Evolutionary conservation across 1,140 invertebrate species (phyloP), one percentile per base, ranked within the genome.

Genomic region (Lerema accius): DNA sequence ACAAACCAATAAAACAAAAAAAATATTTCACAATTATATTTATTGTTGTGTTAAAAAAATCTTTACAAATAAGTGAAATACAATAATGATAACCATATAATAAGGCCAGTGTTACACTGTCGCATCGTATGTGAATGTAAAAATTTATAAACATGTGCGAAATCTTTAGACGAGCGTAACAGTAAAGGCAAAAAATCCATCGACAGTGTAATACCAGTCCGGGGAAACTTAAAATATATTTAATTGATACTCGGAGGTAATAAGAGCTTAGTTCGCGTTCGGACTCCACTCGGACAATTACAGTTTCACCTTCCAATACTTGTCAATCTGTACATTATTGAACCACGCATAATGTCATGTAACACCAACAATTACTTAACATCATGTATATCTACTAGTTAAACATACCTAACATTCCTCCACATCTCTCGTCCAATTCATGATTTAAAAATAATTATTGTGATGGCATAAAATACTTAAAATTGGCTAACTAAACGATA

Each of bases 241-340:
- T 84, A 88, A 90, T 87, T 87, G 84, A 90, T 90, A 90, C 86
- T 90, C 87, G 86, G 87, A 90, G 87, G 87, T 90, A 90, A 90
- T 90, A 87, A 88, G 79, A 90, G 76, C 80, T 82, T 82, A 86
- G 75, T 73, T 74, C 81, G 72, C 79, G 69, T 74, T 77, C 78
- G 71, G 79, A 80, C 72, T 88, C 85, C 85, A 86, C 78, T 82
- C 81, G 80, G 80, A 79, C 78, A 76, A 72, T 75, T 67, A 71
- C 70, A 55, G 71, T 74, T 74, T 69, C 69, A 71, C 62, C 58
- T 51, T 69, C 53, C 63, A 67, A 73, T 70, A 74, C 60, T 69
- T 60, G 70, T 70, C 63, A 61, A 55, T 63, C 69, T 71, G 68
- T 75, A 79, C 75, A 77, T 46, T 63, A 76, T 67, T 64, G 71